Evolutionary conservation across 2,113 vertebrate species (phyloP).

Genomic region (Paedocypris sp.): DNA sequence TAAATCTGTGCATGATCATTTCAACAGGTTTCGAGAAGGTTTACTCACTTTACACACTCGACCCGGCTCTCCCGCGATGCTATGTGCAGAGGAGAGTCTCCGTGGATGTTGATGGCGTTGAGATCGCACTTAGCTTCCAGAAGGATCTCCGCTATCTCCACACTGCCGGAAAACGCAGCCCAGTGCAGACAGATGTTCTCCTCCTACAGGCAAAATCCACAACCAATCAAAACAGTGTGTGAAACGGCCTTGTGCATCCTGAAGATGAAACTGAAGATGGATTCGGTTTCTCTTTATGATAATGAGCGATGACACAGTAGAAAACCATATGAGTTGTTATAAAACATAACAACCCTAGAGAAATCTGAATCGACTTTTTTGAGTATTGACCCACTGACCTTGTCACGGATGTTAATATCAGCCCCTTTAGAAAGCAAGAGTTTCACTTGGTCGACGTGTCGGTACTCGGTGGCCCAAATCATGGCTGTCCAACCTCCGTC

Average conservation of each 20-base stretch:
- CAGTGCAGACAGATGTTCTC: slow-evolving; percentile 97
- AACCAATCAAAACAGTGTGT: too few species aligned
- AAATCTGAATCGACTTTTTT: too few species aligned
- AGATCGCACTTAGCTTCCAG: slow-evolving; percentile 79
- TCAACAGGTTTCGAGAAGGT: not conserved
- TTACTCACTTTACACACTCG: slow-evolving; percentile 85
- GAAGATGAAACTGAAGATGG: too few species aligned
- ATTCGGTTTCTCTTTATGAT: too few species aligned
- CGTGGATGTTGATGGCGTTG: slow-evolving; percentile 83
- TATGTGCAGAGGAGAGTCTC: slow-evolving; percentile 91
- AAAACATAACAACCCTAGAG: too few species aligned
- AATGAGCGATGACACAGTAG: too few species aligned
- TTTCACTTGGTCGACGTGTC: slow-evolving; percentile 85
- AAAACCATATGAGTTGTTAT: too few species aligned
- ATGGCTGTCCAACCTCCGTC: slow-evolving; percentile 96
- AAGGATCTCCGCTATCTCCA: slow-evolving; percentile 86
- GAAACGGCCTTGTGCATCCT: too few species aligned
- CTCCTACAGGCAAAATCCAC: slow-evolving; percentile 59
- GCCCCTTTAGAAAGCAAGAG: slow-evolving; percentile 83
- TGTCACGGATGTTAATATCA: slow-evolving; percentile 91
- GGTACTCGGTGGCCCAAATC: slow-evolving; percentile 98
- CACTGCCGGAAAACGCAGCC: slow-evolving; percentile 93
- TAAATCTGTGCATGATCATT: not conserved
- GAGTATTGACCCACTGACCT: slow-evolving; percentile 66
- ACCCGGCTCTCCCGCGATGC: slow-evolving; percentile 88